These are phyloP conservation scores for Tinea pellionella DNA, from an alignment of 2,888 invertebrate genomes.

Conservation along the genomic window DNA sequence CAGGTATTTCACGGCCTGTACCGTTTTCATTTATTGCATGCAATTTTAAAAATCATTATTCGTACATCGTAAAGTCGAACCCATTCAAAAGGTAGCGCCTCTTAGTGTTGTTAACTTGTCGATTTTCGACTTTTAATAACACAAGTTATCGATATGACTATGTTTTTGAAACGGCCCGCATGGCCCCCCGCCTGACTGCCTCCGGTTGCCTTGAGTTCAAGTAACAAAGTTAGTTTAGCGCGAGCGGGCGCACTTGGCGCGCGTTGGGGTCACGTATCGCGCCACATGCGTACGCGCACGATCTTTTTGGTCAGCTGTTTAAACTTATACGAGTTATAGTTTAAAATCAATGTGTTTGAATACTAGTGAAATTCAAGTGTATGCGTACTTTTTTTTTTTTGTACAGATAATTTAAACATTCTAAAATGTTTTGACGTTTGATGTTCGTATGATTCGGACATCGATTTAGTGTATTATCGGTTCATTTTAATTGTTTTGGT, in stretches of 20 bases:
- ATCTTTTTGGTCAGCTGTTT: constrained; percentile 48
- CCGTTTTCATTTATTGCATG: background rate
- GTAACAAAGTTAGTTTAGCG: constrained; percentile 32
- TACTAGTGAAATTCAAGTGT: constrained; percentile 21
- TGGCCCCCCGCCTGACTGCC: constrained; percentile 41
- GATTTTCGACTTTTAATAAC: constrained; percentile 11
- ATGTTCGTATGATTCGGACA: constrained; percentile 16
- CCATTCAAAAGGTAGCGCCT: constrained; percentile 9
- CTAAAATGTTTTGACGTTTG: constrained; percentile 30
- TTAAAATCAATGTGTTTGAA: background rate
- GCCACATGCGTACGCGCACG: constrained; percentile 21
- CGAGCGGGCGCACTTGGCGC: constrained; percentile 33
- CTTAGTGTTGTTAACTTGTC: constrained; percentile 15
- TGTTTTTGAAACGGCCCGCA: constrained; percentile 37
- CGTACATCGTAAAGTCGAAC: constrained; percentile 5
- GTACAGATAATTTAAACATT: background rate
- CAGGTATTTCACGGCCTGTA: background rate
- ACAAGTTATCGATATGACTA: constrained; percentile 48
- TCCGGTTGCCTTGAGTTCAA: background rate
- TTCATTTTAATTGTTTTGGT: constrained; percentile 25
- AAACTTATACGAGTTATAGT: constrained; percentile 43
- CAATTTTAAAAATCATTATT: constrained; percentile 1
- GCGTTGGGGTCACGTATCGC: constrained; percentile 24
- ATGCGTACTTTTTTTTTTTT: background rate
- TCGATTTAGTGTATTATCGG: constrained; percentile 17